Evolutionary conservation across 2,797 vertebrate genomes (phyloP).

Genomic region (Bufotes viridis): DNA sequence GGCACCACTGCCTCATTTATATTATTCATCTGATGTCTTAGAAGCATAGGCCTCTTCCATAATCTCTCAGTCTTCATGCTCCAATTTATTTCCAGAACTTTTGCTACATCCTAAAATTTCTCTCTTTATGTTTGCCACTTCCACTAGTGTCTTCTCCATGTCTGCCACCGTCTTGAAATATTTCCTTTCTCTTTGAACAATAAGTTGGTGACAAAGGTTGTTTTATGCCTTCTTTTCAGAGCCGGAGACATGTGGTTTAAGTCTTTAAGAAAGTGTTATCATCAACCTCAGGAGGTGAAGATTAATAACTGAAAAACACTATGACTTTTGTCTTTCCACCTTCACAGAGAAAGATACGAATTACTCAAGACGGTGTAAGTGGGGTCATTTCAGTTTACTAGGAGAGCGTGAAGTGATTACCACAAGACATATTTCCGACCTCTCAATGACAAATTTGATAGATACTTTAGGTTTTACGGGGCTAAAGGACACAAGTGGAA

Average conservation of each 20-base stretch:
- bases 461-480: slow-evolving; percentile 6
- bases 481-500: neutral
- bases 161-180: neutral
- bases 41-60: neutral
- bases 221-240: slow-evolving; percentile 6
- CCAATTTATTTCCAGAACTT: neutral
- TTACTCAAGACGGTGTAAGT: slow-evolving; percentile 7
- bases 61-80: neutral
- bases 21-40: neutral
- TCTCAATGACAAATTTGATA: slow-evolving; percentile 12
- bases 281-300: slow-evolving; percentile 21
- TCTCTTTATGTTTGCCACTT: neutral
- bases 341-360: slow-evolving; percentile 8
- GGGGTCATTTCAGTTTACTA: slow-evolving; percentile 36
- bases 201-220: neutral
- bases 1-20: neutral
- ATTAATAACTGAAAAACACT: slow-evolving; percentile 14
- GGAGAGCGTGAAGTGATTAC: slow-evolving; percentile 2
- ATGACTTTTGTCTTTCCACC: slow-evolving; percentile 22
- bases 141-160: neutral
- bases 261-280: slow-evolving; percentile 13
- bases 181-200: neutral
- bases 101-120: neutral
- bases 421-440: slow-evolving; percentile 24
- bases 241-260: neutral